A percentile compares a stretch with the other conserved stretches of the same genome.
These are phyloP conservation scores for Burhinus bistriatus DNA, from an alignment of 2,113 vertebrate species.

Conservation along the genomic window DNA sequence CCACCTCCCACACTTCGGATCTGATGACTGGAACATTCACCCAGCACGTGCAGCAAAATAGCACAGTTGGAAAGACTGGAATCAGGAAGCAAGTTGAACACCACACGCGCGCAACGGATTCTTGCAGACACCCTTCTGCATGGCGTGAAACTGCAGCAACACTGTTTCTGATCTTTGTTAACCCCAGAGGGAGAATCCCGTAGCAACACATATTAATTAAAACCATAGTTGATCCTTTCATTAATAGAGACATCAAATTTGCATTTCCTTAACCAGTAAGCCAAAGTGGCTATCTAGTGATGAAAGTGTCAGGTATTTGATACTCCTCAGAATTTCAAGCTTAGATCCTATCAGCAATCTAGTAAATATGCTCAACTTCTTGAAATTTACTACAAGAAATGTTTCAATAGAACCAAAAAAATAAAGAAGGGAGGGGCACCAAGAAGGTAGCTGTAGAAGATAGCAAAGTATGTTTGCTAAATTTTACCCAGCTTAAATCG, in stretches of 20 bases:
- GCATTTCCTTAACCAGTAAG: not conserved
- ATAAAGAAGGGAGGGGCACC: not conserved
- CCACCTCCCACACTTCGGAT: not conserved
- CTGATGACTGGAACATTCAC: not conserved
- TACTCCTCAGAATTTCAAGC: not conserved
- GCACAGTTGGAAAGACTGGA: not conserved
- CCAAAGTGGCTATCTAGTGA: not conserved
- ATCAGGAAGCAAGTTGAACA: not conserved
- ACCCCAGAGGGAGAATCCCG: not conserved
- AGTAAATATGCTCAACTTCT: not conserved
- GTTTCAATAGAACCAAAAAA: not conserved
- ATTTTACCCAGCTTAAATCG: not conserved
- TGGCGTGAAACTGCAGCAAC: not conserved
- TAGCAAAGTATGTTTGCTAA: not conserved
- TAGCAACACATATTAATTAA: not conserved
- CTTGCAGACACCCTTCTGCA: not conserved
- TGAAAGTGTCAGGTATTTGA: not conserved
- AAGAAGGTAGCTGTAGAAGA: not conserved
- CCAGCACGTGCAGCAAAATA: not conserved
- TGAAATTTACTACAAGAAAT: not conserved
- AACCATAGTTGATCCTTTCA: not conserved
- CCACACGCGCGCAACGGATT: fast-evolving
- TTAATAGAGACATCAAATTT: not conserved
- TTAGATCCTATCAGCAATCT: not conserved
- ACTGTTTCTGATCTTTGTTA: not conserved